phyloP scores from a whole-genome alignment of 2,797 vertebrate species.

The Danionella dracula region DNA sequence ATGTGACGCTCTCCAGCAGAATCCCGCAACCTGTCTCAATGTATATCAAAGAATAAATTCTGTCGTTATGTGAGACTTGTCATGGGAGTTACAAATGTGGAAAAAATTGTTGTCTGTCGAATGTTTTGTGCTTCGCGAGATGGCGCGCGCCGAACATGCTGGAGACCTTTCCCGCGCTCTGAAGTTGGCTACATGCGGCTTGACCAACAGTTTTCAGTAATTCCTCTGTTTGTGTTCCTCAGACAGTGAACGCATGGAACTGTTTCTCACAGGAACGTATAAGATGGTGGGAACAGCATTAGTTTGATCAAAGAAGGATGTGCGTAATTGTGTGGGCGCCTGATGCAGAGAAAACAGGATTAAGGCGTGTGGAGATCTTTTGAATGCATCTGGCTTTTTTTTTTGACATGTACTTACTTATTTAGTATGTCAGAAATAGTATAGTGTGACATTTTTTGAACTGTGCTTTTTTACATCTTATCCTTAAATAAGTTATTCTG shows the following conservation, averaged over 20 bases:
- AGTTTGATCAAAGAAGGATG: neutral
- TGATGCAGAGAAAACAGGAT: neutral
- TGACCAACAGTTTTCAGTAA: neutral
- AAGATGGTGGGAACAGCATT: neutral
- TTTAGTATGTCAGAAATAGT: too few species aligned
- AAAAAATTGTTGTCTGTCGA: neutral
- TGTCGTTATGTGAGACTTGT: neutral
- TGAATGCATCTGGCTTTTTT: neutral
- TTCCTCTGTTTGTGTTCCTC: neutral
- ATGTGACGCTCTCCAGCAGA: constrained; percentile 26
- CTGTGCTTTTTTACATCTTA: too few species aligned
- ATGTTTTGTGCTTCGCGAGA: neutral
- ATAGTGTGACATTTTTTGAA: too few species aligned
- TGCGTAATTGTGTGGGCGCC: neutral
- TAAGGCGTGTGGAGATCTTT: neutral
- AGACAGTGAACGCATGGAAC: neutral
- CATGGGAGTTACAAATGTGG: neutral
- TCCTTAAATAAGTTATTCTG: too few species aligned
- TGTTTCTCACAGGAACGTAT: neutral
- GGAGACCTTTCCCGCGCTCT: neutral
- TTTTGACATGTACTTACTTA: neutral
- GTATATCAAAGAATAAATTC: neutral
- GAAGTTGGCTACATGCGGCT: neutral
- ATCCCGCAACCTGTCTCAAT: neutral
- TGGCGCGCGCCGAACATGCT: neutral